phyloP scores from a whole-genome alignment of 2,888 invertebrate genomes.

The Ypsolopha scabrella region DNA sequence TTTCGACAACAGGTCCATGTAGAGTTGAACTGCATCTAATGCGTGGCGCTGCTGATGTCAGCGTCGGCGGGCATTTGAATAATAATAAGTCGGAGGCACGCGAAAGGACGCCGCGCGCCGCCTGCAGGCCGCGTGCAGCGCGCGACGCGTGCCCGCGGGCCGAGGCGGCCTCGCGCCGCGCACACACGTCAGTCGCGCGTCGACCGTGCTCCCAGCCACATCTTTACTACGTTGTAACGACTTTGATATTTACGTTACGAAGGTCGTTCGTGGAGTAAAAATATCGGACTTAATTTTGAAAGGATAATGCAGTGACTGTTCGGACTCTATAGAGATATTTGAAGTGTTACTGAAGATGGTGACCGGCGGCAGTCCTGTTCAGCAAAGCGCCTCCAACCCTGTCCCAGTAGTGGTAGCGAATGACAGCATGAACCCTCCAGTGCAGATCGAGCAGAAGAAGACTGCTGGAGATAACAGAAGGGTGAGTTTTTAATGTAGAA shows the following conservation, averaged over 20 bases:
- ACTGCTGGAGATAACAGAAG: conserved; percentile 48
- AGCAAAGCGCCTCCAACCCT: conserved; percentile 33
- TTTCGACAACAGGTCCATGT: neutral
- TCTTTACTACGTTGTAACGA: conserved; percentile 2
- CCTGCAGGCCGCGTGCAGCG: conserved; percentile 17
- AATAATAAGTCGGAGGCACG: conserved; percentile 28
- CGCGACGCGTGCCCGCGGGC: conserved; percentile 25
- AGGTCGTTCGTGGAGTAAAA: too few relatives aligned
- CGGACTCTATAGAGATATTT: conserved; percentile 6
- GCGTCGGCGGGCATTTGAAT: conserved; percentile 15
- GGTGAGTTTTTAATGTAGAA: conserved; percentile 28
- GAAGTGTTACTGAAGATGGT: conserved; percentile 34
- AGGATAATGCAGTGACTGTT: conserved; percentile 12
- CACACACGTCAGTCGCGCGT: conserved; percentile 49
- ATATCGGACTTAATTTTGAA: neutral
- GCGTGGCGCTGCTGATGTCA: conserved; percentile 30
- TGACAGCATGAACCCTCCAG: conserved; percentile 31
- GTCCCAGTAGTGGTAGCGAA: conserved; percentile 12
- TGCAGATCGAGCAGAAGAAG: conserved; percentile 40
- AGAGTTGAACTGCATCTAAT: neutral
- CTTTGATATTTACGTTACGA: too few relatives aligned
- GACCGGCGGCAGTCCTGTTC: conserved; percentile 43
- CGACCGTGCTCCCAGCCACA: conserved; percentile 29
- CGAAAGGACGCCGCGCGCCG: conserved; percentile 16
- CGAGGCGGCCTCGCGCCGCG: conserved; percentile 48